Conservation (phyloP, 2,797 vertebrate species). For the Hapalemur alaotrensis region DNA sequence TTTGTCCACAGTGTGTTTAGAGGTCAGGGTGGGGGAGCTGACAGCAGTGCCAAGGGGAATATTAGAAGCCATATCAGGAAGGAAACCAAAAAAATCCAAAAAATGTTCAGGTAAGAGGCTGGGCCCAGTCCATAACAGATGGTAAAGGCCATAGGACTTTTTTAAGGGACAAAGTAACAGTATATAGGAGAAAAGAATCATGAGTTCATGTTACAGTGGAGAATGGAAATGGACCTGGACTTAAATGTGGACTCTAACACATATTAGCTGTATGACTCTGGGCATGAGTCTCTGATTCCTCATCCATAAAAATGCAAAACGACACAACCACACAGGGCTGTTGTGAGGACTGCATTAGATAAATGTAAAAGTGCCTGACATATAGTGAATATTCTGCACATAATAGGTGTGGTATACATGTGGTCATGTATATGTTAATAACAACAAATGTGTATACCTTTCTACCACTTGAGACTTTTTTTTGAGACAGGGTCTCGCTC, state of each 20-base stretch:
- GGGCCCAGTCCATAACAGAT: not conserved
- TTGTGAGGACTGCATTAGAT: not conserved
- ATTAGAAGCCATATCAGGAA: not conserved
- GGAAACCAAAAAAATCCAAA: not conserved
- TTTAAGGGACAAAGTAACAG: not conserved
- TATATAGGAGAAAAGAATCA: not conserved
- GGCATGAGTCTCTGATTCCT: not conserved
- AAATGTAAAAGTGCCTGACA: not conserved
- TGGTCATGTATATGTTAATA: not conserved
- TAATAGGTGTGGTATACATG: not conserved
- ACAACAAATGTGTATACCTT: not conserved
- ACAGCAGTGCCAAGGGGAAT: not conserved
- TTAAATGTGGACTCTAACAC: not conserved
- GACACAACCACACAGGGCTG: not conserved
- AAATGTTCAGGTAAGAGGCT: not conserved
- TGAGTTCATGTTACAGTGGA: not conserved
- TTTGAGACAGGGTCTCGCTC: not conserved
- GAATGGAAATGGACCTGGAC: not conserved
- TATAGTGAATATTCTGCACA: rapidly evolving
- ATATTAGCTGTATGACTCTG: not conserved
- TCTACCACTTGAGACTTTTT: not conserved
- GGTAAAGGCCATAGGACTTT: not conserved
- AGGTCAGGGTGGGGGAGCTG: not conserved
- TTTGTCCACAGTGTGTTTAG: rapidly evolving
- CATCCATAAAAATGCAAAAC: not conserved